Evolutionary conservation across 2,888 invertebrate species (phyloP), one percentile per base, ranked within the genome.

Genomic region (Sericinus montela): DNA sequence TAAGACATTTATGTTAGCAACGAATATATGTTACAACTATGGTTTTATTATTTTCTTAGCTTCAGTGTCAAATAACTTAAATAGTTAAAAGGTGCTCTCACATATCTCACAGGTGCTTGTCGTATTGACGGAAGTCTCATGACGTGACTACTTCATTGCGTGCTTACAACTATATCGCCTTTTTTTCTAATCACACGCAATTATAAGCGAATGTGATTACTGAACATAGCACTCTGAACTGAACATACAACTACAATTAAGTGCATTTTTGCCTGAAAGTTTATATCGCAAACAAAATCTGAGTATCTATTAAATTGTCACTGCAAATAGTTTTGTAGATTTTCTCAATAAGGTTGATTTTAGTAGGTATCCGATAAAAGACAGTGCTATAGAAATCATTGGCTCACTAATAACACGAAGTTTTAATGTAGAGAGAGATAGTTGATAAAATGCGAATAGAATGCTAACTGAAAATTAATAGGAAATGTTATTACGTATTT

Each of bases 111-210:
- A 60, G 60, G 58, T 60, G 59, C 35, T 48, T 34, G 51, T 42
- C 48, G 49, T 62, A 60, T 61, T 63, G 58, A 60, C 65, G 65
- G 65, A 65, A 65, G 59, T 58, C 56, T 53, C 52, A 40, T 48
- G 47, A 30, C 45, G 50, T 45, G 34, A 48, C 25, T 14, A 25
- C n/a, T n/a, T n/a, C 7, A 28, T 49, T 56, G 63, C 65, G 61
- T 61, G 58, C 52, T 41, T 23, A n/a, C 16, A 29, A 19, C 3
- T 19, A 19, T 53, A 58, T 60, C 53, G 55, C 56, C 37, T 57
- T 55, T 61, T 59, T 59, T 55, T 59, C 56, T 54, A 51, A 57
- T 48, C 51, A 53, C 64, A 65, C 61, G 65, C 62, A 58, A 60
- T 56, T 56, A 57, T 56, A 56, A 63, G 64, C 62, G 62, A 65